Evolutionary conservation across 2,888 invertebrate genomes (phyloP).

Genomic region (Emmelina monodactyla): DNA sequence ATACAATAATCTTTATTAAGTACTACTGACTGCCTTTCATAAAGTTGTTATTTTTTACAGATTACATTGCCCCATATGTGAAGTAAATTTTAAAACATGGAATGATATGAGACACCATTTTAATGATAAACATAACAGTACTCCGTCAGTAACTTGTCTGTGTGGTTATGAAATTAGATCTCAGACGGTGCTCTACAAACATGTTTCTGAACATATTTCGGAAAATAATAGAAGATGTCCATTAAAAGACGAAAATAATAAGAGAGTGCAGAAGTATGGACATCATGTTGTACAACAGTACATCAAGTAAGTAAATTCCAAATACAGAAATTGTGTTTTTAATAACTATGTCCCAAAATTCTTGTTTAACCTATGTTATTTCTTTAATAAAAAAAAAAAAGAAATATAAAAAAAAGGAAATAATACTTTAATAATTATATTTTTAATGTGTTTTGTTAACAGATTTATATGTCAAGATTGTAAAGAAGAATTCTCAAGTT

Average conservation of each 20-base stretch:
- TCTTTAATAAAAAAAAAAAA: no score
- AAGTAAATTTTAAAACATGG: constrained; percentile 38
- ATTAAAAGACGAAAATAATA: no score
- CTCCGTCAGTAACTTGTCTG: constrained; percentile 37
- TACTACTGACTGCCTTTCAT: no score
- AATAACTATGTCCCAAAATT: no score
- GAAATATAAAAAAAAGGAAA: neutral
- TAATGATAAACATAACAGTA: constrained; percentile 33
- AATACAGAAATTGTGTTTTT: no score
- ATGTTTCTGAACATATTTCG: constrained; percentile 43
- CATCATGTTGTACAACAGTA: no score
- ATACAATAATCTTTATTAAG: no score
- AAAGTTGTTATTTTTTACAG: no score
- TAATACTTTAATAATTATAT: neutral
- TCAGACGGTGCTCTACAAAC: constrained; percentile 48
- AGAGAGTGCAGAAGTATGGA: no score
- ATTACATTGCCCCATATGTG: constrained; percentile 38
- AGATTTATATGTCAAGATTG: constrained; percentile 55
- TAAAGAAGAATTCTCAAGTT: constrained; percentile 44
- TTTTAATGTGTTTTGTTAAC: constrained; percentile 2
- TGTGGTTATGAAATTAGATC: constrained; percentile 47
- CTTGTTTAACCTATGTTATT: no score
- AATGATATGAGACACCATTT: constrained; percentile 32
- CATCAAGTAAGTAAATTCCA: no score
- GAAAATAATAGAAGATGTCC: constrained; percentile 32